These are phyloP conservation scores for Linyphia triangularis DNA, from an alignment of 2,888 invertebrate species.

Conservation along the genomic window DNA sequence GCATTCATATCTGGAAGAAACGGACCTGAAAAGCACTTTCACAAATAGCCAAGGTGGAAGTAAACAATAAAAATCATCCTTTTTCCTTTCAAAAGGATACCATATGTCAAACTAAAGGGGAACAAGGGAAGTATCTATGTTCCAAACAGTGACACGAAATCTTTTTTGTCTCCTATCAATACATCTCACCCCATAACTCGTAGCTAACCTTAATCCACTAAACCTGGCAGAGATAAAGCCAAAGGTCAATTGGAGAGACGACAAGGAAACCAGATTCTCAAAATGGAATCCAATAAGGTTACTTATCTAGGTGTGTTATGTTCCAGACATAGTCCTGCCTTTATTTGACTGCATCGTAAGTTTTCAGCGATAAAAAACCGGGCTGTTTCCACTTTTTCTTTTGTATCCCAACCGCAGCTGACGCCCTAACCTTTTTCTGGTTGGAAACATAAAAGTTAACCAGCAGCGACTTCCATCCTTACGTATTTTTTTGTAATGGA, in stretches of 20 bases:
- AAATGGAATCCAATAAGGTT: slow-evolving; percentile 48
- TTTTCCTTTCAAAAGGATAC: neutral
- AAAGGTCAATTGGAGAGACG: slow-evolving; percentile 21
- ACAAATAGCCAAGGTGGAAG: neutral
- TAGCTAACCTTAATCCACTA: slow-evolving; percentile 35
- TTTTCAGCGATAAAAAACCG: slow-evolving; percentile 44
- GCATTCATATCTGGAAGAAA: neutral
- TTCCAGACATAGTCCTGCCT: slow-evolving; percentile 35
- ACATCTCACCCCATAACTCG: slow-evolving; percentile 30
- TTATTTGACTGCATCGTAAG: neutral
- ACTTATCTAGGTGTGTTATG: slow-evolving; percentile 37
- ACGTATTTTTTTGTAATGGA: slow-evolving; percentile 45
- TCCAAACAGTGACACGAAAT: neutral
- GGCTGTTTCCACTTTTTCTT: slow-evolving; percentile 40
- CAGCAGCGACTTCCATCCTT: slow-evolving; percentile 14
- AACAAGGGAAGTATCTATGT: neutral
- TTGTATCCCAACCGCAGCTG: slow-evolving; percentile 11
- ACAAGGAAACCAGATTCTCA: neutral
- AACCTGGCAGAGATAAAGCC: slow-evolving; percentile 13
- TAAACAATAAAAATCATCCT: neutral
- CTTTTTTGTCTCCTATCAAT: slow-evolving; percentile 10
- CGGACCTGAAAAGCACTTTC: neutral
- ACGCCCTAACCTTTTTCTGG: slow-evolving; percentile 25
- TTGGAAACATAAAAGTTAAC: slow-evolving; percentile 30
- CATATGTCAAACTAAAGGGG: neutral